Percentiles rank a stretch among this genome's conserved stretches.
These are phyloP conservation scores for Salvelinus namaycush DNA, from an alignment of 2,113 vertebrate species.

Conservation along the genomic window DNA sequence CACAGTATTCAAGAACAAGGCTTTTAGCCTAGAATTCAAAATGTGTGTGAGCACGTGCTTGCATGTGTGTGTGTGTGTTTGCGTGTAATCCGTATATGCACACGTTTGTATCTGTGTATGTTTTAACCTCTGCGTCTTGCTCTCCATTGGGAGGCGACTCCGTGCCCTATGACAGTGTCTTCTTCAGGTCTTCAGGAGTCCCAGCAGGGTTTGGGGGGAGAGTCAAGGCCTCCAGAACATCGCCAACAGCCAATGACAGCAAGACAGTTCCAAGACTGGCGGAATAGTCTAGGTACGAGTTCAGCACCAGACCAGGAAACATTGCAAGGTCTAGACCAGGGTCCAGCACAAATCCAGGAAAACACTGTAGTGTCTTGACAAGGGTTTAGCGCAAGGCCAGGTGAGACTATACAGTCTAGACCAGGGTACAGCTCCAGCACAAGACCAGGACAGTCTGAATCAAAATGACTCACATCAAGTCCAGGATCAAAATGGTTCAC, in stretches of 20 bases:
- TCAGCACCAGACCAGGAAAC: background rate
- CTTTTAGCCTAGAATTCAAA: conserved; percentile 22
- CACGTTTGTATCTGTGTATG: background rate
- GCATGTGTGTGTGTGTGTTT: conserved; percentile 15
- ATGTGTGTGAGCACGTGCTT: conserved; percentile 23
- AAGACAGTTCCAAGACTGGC: background rate
- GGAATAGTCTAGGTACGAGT: background rate
- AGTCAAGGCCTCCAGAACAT: background rate
- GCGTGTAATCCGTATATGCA: background rate
- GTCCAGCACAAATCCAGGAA: background rate
- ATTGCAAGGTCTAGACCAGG: background rate
- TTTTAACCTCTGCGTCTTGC: background rate
- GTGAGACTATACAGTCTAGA: background rate
- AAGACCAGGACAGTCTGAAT: background rate
- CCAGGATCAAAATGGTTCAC: background rate
- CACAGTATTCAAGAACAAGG: background rate
- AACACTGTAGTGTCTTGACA: background rate
- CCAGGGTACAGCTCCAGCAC: background rate
- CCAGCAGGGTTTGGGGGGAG: background rate
- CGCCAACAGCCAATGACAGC: background rate
- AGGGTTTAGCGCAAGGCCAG: background rate
- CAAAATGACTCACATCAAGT: background rate
- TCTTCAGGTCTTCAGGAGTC: background rate
- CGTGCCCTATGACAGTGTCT: background rate
- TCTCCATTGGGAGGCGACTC: conserved; percentile 16